Base-by-base conservation (phyloP, 1,140 invertebrate species). In the Matsumurasca onukii region DNA sequence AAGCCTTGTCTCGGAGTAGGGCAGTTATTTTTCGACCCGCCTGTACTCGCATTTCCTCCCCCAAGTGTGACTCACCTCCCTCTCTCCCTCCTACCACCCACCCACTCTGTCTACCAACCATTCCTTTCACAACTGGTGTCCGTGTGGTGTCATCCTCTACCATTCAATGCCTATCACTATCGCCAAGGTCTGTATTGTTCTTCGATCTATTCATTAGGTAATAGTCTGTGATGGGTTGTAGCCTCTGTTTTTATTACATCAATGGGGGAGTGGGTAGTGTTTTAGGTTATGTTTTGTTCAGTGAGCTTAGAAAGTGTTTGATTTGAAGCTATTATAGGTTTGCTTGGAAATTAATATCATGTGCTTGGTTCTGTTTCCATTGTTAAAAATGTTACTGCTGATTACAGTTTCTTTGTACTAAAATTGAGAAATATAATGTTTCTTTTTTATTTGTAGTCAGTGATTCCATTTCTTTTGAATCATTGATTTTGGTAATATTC, bases 121-220 rank as follows among this genome's bases (percentile, higher is more conserved):
- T 59, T 59, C 17, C 13, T 22, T 29, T 29, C 25, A 59, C 25
- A 5, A 27, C 3, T 59, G 55, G 24, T 59, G 13, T 59, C 24
- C 5, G 5, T 13, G 3, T 52, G 13, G 3, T 3, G 5, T 5
- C 55, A 59, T 22, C 24, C 5, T 59, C n/a, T n/a, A 59, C 30
- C 2, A 25, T 48, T 48, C 31, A 65, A 65, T 65, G 62, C 62
- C 62, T 48, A 65, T 65, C 20, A 65, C 62, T 48, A 65, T 65
- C 25, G 62, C 62, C 1, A 65, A 65, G 62, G 62, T 65, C 9
- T 9, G 55, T 59, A 45, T n/a, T n/a, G n/a, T n/a, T n/a, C n/a
- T n/a, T n/a, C n/a, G n/a, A n/a, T n/a, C n/a, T n/a, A n/a, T n/a
- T n/a, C n/a, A n/a, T n/a, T n/a, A n/a, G n/a, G n/a, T n/a, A n/a